A percentile compares a stretch with the other conserved stretches of the same genome.
Evolutionary conservation across 2,888 invertebrate genomes (phyloP).

Genomic region (Eupithecia centaureata): DNA sequence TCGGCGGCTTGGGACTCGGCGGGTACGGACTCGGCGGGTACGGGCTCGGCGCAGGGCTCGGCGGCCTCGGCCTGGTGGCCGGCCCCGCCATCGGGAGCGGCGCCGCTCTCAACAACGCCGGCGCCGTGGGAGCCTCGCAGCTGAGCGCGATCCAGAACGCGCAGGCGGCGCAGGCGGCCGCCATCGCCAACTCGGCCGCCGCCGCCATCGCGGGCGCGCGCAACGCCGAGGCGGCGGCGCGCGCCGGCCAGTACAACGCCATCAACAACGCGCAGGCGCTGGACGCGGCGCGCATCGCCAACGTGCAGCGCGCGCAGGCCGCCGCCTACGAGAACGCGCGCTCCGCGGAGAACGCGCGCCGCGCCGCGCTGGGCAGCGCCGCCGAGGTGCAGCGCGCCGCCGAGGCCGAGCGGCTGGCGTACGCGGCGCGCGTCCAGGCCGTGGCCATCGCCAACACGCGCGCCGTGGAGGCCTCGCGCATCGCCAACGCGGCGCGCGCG

Average conservation of each 20-base stretch:
- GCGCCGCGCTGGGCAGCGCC: slow-evolving; percentile 66
- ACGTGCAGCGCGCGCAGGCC: slow-evolving; percentile 76
- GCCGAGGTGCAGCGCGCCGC: slow-evolving; percentile 64
- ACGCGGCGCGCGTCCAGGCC: slow-evolving; percentile 75
- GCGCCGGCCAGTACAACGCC: slow-evolving; percentile 72
- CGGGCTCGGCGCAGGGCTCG: slow-evolving; percentile 38
- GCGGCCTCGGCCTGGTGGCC: slow-evolving; percentile 42
- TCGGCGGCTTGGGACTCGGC: slow-evolving; percentile 37
- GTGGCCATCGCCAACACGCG: slow-evolving; percentile 75
- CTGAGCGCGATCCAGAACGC: slow-evolving; percentile 78
- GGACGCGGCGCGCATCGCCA: slow-evolving; percentile 73
- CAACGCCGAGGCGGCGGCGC: slow-evolving; percentile 71
- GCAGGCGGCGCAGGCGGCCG: slow-evolving; percentile 73
- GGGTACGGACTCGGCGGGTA: slow-evolving; percentile 42
- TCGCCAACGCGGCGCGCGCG: slow-evolving; percentile 64
- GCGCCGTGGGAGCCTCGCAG: slow-evolving; percentile 73
- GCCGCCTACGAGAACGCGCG: slow-evolving; percentile 76
- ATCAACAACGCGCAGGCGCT: slow-evolving; percentile 76
- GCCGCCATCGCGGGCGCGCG: slow-evolving; percentile 78
- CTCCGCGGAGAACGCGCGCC: slow-evolving; percentile 73
- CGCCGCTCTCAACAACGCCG: slow-evolving; percentile 71
- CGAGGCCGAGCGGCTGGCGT: slow-evolving; percentile 69
- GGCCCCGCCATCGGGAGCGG: slow-evolving; percentile 58
- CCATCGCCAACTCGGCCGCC: slow-evolving; percentile 75
- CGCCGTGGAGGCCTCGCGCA: slow-evolving; percentile 74